Base-by-base conservation (phyloP, 2,888 invertebrate genomes). In the Zelleria hepariella region DNA sequence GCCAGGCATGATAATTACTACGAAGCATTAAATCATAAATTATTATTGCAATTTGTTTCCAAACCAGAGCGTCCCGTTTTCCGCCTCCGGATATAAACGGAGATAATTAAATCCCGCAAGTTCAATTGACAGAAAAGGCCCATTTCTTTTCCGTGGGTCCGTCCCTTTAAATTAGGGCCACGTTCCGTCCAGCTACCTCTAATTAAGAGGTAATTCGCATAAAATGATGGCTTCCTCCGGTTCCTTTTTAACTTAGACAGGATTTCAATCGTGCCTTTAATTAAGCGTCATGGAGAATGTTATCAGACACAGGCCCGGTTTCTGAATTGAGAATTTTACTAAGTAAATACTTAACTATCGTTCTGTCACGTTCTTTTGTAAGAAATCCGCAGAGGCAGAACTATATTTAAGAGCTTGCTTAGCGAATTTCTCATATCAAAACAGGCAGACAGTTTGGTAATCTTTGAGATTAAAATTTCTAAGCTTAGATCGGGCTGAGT, bases 141-240 rank as follows among this genome's bases (percentile, higher is more conserved):
- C 53, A 15, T 53, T 24, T 53, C 25, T 53, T 53, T 53, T 25
- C 25, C 53, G 25, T 53, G n/a, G 5, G 24, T 15, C 23, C 25
- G 24, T 24, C 25, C 53, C n/a, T 53, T 53, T 24, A 53, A 24
- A 32, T 21, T 55, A 52, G 6, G 53, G n/a, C 15, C n/a, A 53
- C 27, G 55, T 26, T 55, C 55, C 10, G 53, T 53, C 15, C 55
- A 55, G 55, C 55, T 55, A 21, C 53, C 25, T 53, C 21, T 55
- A 55, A 55, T 55, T 55, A 55, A 32, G 20, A 32, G 32, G 55
- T 55, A n/a, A 55, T 55, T 55, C 27, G 25, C 55, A 6, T 32
- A 21, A 27, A 55, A 55, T 32, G 55, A 55, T 27, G 18, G 27
- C 27, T 55, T 32, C 15, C 23, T 24, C n/a, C 23, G 25, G 15